Evolutionary conservation across 2,797 vertebrate genomes (phyloP), one percentile per base, ranked within the genome.

Genomic region (Vultur gryphus): DNA sequence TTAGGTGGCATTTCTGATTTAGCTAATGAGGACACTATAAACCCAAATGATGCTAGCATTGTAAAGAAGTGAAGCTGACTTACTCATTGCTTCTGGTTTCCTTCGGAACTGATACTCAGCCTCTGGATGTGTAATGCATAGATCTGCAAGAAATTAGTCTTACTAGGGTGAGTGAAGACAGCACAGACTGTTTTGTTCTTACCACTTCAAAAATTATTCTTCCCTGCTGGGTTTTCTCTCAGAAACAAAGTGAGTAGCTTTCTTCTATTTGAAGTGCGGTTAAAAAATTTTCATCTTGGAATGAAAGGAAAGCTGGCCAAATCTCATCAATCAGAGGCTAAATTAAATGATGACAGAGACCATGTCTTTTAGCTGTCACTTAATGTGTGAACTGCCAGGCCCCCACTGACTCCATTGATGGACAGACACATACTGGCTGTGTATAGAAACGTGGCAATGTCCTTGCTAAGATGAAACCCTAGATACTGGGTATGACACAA

Each of bases 131-230:
- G 5, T 57, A 83, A 87, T n/a, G 25, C 59, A 51, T 16, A 44
- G 57, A 94, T 93, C 70, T 89, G 78, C 43, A 90, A 83, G 54
- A 85, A 94, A 95, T 85, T 94, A 84, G 91, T 94, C n/a, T 51
- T 83, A 61, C 43, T 64, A 70, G 13, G 17, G 8, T 61, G 41
- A 61, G 26, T 73, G 72, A 89, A 90, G 48, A 66, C 20, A 21
- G 13, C 39, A 83, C 43, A 71, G 80, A 55, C 39, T 58, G 21
- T 72, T 88, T 80, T 87, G 52, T 72, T 95, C 93, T 95, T 69
- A 94, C 79, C 86, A 96, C 82, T 97, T 96, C 23, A 95, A 93
- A 95, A 98, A 97, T 67, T 81, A 91, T 89, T 97, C 90, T 64
- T 95, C 86, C 61, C 83, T 95, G 28, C 76, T 95, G 13, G 39